Conservation (phyloP, 2,888 invertebrate species). For the Cephonodes hylas region DNA sequence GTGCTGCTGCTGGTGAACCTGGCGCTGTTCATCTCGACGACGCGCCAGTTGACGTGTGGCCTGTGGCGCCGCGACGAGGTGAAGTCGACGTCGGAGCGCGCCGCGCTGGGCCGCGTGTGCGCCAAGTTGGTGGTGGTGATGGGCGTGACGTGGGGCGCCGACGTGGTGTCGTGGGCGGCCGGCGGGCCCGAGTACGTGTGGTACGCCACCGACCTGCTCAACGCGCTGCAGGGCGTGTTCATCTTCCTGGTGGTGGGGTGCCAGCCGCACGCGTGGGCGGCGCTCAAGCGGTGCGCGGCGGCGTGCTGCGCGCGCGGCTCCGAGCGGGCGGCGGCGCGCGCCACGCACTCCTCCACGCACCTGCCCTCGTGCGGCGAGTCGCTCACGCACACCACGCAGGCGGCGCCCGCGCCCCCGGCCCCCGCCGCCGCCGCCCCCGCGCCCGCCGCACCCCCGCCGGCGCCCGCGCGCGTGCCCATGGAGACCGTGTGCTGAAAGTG, state of each 20-base stretch:
- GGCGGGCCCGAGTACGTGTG: conserved; percentile 91
- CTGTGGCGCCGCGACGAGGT: conserved; percentile 94
- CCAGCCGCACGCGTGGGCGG: conserved; percentile 88
- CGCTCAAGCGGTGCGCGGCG: conserved; percentile 56
- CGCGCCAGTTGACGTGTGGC: conserved; percentile 92
- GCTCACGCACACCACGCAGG: conserved; percentile 85
- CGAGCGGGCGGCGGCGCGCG: conserved; percentile 57
- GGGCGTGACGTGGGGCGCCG: conserved; percentile 83
- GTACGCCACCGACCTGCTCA: conserved; percentile 92
- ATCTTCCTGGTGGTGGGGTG: conserved; percentile 94
- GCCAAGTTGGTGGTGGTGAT: conserved; percentile 89
- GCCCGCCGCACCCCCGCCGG: conserved; percentile 64
- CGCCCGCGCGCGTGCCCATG: conserved; percentile 77
- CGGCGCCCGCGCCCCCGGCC: conserved; percentile 83
- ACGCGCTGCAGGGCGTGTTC: conserved; percentile 92
- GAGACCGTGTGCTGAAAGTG: conserved; percentile 81
- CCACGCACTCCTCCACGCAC: conserved; percentile 88
- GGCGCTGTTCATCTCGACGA: conserved; percentile 89
- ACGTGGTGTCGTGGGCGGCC: conserved; percentile 91
- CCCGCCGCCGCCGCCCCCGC: conserved; percentile 76
- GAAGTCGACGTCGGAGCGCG: conserved; percentile 87
- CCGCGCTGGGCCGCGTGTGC: conserved; percentile 91
- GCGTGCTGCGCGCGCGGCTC: conserved; percentile 81
- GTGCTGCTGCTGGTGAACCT: conserved; percentile 89
- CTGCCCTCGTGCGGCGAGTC: conserved; percentile 91